Evolutionary conservation across 2,888 invertebrate genomes (phyloP).

Genomic region (Paralinhomoeus sp.): DNA sequence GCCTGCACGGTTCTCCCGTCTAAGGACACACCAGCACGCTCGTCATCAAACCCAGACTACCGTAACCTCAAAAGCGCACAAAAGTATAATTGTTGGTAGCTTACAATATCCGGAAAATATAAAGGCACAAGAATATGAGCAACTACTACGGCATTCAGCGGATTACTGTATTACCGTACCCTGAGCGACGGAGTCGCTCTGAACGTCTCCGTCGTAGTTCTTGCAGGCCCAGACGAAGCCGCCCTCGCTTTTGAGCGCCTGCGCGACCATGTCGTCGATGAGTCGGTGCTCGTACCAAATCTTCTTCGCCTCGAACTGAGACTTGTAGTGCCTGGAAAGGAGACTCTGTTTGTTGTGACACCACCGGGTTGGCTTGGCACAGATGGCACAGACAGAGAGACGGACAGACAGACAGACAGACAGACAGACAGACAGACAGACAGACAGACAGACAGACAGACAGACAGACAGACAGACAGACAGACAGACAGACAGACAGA

Average conservation of each 20-base stretch:
- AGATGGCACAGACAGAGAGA: no score
- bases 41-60: conserved; percentile 91
- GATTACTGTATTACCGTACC: conserved; percentile 32
- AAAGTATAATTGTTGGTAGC: no score
- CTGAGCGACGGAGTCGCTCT: conserved; percentile 91
- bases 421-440: no score
- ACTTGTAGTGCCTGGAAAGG: conserved; percentile 46
- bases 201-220: conserved; percentile 97
- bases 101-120: not conserved
- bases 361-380: no score
- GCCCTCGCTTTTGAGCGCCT: conserved; percentile 87
- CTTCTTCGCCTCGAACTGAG: conserved; percentile 53
- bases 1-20: conserved; percentile 94
- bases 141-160: not conserved
- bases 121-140: not conserved
- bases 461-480: no score
- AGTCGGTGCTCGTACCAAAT: conserved; percentile 95
- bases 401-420: no score
- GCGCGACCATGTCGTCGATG: conserved; percentile 98
- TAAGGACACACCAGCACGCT: conserved; percentile 81
- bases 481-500: no score
- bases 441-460: no score
- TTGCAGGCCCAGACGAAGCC: conserved; percentile 99
- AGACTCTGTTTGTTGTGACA: no score
- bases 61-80: conserved; percentile 34